Base-by-base conservation (phyloP, 1,140 invertebrate genomes). In the Metaphire vulgaris region DNA sequence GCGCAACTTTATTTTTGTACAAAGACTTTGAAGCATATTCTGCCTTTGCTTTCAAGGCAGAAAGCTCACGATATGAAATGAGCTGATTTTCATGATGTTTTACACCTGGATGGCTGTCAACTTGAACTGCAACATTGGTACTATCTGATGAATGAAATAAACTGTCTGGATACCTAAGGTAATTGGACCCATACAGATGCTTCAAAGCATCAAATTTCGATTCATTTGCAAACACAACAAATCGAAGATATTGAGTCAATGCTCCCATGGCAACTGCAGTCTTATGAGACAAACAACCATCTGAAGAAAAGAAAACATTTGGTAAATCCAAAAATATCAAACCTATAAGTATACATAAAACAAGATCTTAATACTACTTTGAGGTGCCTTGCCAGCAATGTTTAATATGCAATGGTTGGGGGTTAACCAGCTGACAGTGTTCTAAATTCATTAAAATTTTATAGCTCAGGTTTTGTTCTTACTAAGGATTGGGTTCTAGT, bases 241-340 rank as follows among this genome's bases (percentile, higher is more conserved):
- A 76, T 26, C 75, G 68, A 0, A 76, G 69, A 31, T 73, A 76
- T 68, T 76, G 75, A 56, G 21, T 71, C n/a, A 76, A 33, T 1
- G 69, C 69, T 12, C 75, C 75, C 1, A 56, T 31, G 6, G 75
- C 75, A 26, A 76, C 75, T 1, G 75, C 75, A n/a, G 75, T 76
- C 41, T 76, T 76, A 31, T 76, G 75, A 1, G 75, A 2, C 75
- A 72, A 29, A 34, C 75, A 76, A 30, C 75, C 69, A 67, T 64
- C 75, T 76, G 34, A 31, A 12, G 67, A 6, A 26, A 31, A 2
- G 14, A 69, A 28, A 12, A 56, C 41, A 56, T 12, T n/a, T n/a
- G n/a, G n/a, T n/a, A n/a, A n/a, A n/a, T n/a, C n/a, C n/a, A n/a
- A n/a, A n/a, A n/a, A n/a, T n/a, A n/a, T n/a, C n/a, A n/a, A n/a